These are phyloP conservation scores for Temnopleurus reevesii DNA, from an alignment of 53 echinoderm and acorn worm genomes.

Conservation along the genomic window DNA sequence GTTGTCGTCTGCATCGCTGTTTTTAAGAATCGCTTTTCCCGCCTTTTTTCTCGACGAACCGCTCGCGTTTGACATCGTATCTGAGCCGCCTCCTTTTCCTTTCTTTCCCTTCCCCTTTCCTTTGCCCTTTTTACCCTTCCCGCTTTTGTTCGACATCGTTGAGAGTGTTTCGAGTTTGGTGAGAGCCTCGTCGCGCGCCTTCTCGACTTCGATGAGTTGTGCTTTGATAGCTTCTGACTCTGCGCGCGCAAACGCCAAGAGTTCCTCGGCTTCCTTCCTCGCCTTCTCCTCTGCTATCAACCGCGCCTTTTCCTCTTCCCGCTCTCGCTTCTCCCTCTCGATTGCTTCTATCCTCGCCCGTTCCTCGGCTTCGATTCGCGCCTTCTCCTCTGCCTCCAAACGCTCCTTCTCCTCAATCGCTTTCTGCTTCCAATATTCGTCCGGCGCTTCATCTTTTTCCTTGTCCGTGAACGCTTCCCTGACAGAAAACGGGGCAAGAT, in stretches of 20 bases:
- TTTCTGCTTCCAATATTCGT: slow-evolving; percentile 75
- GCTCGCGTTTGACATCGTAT: slow-evolving; percentile 40
- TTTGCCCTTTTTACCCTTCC: slow-evolving; percentile 12
- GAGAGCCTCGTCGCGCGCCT: slow-evolving; percentile 48
- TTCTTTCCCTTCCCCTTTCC: slow-evolving; percentile 57
- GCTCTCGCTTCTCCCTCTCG: slow-evolving; percentile 57
- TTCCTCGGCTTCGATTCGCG: slow-evolving; percentile 68
- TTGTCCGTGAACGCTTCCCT: slow-evolving; percentile 72
- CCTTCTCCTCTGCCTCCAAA: slow-evolving; percentile 65
- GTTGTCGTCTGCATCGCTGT: slow-evolving; percentile 56
- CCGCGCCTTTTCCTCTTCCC: slow-evolving; percentile 55
- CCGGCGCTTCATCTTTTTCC: slow-evolving; percentile 64
- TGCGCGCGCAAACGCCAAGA: slow-evolving; percentile 49
- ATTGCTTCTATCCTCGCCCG: slow-evolving; percentile 62
- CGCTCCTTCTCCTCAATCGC: slow-evolving; percentile 67
- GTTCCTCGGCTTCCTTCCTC: slow-evolving; percentile 49
- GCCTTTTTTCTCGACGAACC: slow-evolving; percentile 60
- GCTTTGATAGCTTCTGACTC: slow-evolving; percentile 56
- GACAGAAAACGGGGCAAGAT: slow-evolving; percentile 73
- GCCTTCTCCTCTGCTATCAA: slow-evolving; percentile 47
- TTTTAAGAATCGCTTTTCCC: slow-evolving; percentile 73
- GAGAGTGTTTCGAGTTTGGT: slow-evolving; percentile 48
- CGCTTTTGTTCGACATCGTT: slow-evolving; percentile 21
- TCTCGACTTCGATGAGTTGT: slow-evolving; percentile 53
- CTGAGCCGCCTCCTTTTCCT: slow-evolving; percentile 51